A percentile compares a stretch with the other conserved stretches of the same genome.
Evolutionary conservation across 92 coral and sea anemone species (phyloP).

Genomic region (Parazoanthus atlanticus): DNA sequence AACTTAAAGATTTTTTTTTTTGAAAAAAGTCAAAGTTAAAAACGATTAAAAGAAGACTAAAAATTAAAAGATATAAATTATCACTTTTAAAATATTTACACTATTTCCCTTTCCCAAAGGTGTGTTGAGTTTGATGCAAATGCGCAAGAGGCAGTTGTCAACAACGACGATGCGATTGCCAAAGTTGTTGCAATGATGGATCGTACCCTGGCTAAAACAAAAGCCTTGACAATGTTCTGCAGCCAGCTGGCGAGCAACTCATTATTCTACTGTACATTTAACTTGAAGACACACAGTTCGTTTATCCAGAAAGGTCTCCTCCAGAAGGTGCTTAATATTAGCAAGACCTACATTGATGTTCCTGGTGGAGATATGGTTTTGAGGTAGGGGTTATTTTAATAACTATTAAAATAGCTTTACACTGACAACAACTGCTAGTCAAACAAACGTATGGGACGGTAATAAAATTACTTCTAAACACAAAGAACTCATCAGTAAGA

Average conservation of each 20-base stretch:
- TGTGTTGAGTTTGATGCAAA: conserved; percentile 56
- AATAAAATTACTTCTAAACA: too few species aligned
- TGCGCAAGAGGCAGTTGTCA: conserved; percentile 62
- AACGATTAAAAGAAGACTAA: too few species aligned
- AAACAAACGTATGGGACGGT: neutral
- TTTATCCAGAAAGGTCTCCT: conserved; percentile 53
- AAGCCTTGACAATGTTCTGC: conserved; percentile 52
- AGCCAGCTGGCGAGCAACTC: conserved; percentile 72
- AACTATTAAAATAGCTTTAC: too few species aligned
- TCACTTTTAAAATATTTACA: too few species aligned
- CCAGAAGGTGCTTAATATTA: conserved; percentile 51
- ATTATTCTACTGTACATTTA: conserved; percentile 68
- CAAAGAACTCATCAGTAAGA: neutral
- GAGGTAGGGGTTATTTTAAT: conserved; percentile 57
- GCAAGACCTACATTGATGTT: conserved; percentile 44
- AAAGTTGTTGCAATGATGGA: conserved; percentile 66
- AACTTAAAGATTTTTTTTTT: too few species aligned
- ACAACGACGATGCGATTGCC: conserved; percentile 50
- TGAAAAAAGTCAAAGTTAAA: too few species aligned
- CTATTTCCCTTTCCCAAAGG: conserved; percentile 28
- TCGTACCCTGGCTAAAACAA: conserved; percentile 31
- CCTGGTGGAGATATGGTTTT: conserved; percentile 50
- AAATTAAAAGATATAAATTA: too few species aligned
- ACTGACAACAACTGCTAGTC: neutral
- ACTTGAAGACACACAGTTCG: conserved; percentile 41